Percentiles rank a stretch among this genome's conserved stretches.
Evolutionary conservation across 2,113 vertebrate genomes (phyloP).

Genomic region (Indicator indicator): DNA sequence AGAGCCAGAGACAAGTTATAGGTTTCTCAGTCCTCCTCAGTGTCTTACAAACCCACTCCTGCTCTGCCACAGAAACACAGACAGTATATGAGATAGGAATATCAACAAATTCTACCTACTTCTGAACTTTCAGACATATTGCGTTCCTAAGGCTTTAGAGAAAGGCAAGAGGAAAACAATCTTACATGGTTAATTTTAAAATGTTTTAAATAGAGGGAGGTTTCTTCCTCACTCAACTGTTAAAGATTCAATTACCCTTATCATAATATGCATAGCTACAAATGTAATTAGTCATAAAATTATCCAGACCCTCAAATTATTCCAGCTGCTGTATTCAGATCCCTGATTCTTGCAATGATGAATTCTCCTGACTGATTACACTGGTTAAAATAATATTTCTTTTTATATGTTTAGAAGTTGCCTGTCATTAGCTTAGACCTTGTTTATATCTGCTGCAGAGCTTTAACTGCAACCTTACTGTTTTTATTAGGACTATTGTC

Average conservation of each 20-base stretch:
- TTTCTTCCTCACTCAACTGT: not conserved
- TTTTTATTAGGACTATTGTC: constrained; percentile 57
- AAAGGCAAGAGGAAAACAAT: not conserved
- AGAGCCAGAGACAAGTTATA: not conserved
- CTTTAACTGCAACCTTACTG: constrained; percentile 45
- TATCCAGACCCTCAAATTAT: constrained; percentile 49
- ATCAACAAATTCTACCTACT: constrained; percentile 18
- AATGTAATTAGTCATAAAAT: constrained; percentile 63
- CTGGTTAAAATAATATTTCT: constrained; percentile 20
- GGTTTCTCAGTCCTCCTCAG: not conserved
- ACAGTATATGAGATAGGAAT: not conserved
- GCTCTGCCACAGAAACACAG: not conserved
- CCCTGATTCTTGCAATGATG: constrained; percentile 6
- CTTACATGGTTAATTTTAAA: not conserved
- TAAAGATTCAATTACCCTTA: constrained; percentile 51
- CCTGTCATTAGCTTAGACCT: constrained; percentile 9
- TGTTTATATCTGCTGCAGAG: constrained; percentile 32
- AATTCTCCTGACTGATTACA: constrained; percentile 24
- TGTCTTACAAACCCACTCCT: not conserved
- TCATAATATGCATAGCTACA: constrained; percentile 36
- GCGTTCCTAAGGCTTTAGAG: not conserved
- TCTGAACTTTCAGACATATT: not conserved
- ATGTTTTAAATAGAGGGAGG: not conserved
- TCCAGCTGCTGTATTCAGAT: not conserved
- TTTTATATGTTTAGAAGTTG: constrained; percentile 46